Conservation (phyloP, 2,797 vertebrate genomes). For the Microchirus variegatus region DNA sequence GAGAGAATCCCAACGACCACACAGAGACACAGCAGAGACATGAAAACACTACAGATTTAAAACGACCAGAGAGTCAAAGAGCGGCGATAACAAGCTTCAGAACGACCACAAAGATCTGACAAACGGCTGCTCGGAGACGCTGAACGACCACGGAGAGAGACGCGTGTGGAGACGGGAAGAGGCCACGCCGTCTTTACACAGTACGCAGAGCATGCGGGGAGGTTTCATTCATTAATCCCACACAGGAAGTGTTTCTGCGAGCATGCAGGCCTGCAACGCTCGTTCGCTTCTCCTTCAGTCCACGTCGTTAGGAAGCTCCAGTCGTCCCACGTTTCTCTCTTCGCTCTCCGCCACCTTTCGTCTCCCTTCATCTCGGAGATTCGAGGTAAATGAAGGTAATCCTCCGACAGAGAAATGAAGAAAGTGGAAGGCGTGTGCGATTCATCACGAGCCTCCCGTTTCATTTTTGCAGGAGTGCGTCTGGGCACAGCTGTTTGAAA, state of each 20-base stretch:
- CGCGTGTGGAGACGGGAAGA: not conserved
- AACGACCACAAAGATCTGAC: not conserved
- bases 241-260: constrained; percentile 9
- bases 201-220: not conserved
- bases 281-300: constrained; percentile 48
- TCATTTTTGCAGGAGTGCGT: constrained; percentile 52
- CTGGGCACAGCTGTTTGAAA: constrained; percentile 72
- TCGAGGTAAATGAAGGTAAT: constrained; percentile 60
- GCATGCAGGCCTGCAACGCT: constrained; percentile 47
- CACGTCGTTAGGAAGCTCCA: constrained; percentile 67
- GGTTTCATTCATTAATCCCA: constrained; percentile 25
- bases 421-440: constrained; percentile 42
- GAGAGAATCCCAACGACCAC: not conserved
- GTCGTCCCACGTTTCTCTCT: constrained; percentile 45
- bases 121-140: not conserved
- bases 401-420: constrained; percentile 35
- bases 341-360: constrained; percentile 42
- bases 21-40: not conserved
- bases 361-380: constrained; percentile 29
- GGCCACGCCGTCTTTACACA: not conserved
- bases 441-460: constrained; percentile 67
- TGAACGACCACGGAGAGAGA: not conserved
- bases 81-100: too few relatives aligned
- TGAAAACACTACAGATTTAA: not conserved
- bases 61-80: too few relatives aligned